phyloP scores from a whole-genome alignment of 1,140 invertebrate genomes.

The Hermetia illucens region DNA sequence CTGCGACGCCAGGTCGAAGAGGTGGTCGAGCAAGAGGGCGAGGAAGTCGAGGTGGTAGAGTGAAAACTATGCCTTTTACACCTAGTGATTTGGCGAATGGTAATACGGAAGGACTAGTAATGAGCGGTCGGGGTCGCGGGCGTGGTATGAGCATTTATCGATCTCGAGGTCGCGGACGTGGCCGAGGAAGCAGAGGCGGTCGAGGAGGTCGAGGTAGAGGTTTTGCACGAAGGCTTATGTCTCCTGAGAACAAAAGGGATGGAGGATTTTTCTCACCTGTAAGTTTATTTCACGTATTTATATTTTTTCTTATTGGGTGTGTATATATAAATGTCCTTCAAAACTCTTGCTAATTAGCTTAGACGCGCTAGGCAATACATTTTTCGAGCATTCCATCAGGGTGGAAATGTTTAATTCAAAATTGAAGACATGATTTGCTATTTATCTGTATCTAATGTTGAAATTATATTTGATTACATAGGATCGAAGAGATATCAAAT shows the following conservation, averaged over 20 bases:
- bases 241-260: conserved; percentile 7
- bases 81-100: not conserved
- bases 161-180: conserved; percentile 9
- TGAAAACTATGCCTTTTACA: not conserved
- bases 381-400: conserved; percentile 1
- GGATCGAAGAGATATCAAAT: not conserved
- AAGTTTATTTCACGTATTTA: conserved; percentile 19
- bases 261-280: conserved; percentile 15
- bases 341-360: conserved; percentile 26
- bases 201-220: conserved; percentile 19
- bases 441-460: not conserved
- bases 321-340: conserved; percentile 14
- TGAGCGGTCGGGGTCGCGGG: not conserved
- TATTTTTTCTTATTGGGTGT: conserved; percentile 8
- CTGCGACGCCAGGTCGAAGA: not conserved
- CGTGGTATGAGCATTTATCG: conserved; percentile 4
- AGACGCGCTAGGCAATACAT: too few species aligned
- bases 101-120: not conserved
- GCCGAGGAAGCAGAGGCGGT: conserved; percentile 1
- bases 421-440: not conserved
- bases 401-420: not conserved
- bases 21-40: not conserved
- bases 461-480: not conserved
- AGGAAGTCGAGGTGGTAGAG: not conserved
- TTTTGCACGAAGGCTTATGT: conserved; percentile 12